These are phyloP conservation scores for Sebastes alutus DNA, from an alignment of 2,797 vertebrate genomes.

Conservation along the genomic window DNA sequence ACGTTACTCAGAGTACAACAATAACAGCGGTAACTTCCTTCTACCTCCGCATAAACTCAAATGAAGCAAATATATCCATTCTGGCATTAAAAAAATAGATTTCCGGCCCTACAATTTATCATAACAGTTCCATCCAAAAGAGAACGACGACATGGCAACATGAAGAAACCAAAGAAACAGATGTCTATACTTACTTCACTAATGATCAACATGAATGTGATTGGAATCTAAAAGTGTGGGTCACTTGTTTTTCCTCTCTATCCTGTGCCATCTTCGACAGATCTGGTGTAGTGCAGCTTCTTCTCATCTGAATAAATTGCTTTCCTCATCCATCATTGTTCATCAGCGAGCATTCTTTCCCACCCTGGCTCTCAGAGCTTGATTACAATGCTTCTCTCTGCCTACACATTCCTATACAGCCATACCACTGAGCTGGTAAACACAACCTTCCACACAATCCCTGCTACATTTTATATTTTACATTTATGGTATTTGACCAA, in stretches of 20 bases:
- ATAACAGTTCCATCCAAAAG: neutral
- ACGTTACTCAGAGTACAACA: no score
- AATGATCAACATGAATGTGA: neutral
- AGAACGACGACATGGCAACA: neutral
- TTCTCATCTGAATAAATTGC: slow-evolving; percentile 30
- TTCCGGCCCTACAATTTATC: neutral
- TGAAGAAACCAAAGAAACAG: neutral
- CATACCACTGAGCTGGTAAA: neutral
- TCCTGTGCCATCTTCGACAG: neutral
- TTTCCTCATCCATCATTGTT: slow-evolving; percentile 44
- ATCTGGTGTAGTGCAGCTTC: neutral
- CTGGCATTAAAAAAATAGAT: no score
- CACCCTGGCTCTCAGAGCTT: neutral
- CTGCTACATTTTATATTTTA: neutral
- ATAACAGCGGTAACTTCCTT: no score
- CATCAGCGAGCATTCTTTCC: slow-evolving; percentile 8
- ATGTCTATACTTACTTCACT: neutral
- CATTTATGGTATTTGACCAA: neutral
- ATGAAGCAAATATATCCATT: no score
- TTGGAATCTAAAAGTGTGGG: neutral
- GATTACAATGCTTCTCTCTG: neutral
- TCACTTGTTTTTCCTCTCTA: neutral
- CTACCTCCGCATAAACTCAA: no score
- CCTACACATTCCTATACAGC: neutral
- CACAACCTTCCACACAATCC: neutral